Conservation (phyloP, 2,113 vertebrate species). For the Stegostoma tigrinum region DNA sequence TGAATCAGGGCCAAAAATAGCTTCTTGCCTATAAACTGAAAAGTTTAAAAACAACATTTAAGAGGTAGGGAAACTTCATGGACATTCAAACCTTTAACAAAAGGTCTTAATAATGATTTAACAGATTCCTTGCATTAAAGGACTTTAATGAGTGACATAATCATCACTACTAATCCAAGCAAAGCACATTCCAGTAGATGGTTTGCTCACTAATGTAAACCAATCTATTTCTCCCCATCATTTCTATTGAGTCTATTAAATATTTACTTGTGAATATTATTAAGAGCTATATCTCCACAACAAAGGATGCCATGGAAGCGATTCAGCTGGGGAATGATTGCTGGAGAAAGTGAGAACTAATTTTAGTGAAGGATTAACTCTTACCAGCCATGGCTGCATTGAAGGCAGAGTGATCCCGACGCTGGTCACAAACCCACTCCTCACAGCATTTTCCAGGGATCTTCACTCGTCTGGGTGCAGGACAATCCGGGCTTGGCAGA, state of each 20-base stretch:
- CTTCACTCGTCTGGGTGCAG: conserved; percentile 51
- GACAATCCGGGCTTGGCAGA: conserved; percentile 58
- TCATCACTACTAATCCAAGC: not conserved
- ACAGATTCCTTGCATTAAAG: not conserved
- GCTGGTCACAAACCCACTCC: conserved; percentile 63
- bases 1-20: conserved; percentile 37
- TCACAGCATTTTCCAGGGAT: conserved; percentile 61
- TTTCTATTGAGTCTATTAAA: not conserved
- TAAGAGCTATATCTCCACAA: not conserved
- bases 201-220: not conserved
- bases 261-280: not conserved
- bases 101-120: not conserved
- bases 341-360: no score
- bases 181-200: not conserved
- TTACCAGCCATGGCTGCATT: conserved; percentile 51
- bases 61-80: not conserved
- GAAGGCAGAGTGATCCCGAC: conserved; percentile 40
- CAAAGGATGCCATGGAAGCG: not conserved
- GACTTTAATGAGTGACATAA: not conserved
- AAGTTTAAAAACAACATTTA: not conserved
- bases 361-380: conserved; percentile 20
- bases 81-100: not conserved
- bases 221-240: no score
- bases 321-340: not conserved
- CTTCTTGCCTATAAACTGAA: conserved; percentile 50